Conservation (phyloP, 2,797 vertebrate genomes). For the Babyrousa celebensis region DNA sequence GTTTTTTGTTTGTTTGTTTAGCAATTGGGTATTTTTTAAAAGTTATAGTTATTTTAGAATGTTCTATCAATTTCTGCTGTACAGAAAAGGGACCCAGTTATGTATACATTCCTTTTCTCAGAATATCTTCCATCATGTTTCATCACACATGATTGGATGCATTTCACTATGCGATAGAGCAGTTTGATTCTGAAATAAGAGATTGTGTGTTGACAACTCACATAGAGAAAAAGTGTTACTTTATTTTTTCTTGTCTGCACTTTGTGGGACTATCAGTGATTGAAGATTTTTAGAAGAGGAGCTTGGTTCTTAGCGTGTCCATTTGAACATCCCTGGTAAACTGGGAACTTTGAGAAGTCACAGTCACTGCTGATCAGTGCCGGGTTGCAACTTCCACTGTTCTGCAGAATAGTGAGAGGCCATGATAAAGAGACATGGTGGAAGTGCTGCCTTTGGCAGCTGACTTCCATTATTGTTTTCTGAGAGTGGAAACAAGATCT, state of each 20-base stretch:
- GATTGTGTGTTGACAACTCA: not conserved
- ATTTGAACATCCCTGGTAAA: conserved; percentile 25
- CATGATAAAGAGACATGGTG: not conserved
- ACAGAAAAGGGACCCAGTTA: too few relatives aligned
- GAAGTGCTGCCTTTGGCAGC: not conserved
- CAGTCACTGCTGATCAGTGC: not conserved
- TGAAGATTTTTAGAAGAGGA: not conserved
- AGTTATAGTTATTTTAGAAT: too few relatives aligned
- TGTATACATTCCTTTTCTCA: too few relatives aligned
- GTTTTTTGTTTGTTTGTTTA: too few relatives aligned
- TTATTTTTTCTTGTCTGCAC: not conserved
- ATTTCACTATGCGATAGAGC: too few relatives aligned
- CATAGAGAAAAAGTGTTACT: not conserved
- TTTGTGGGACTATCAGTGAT: not conserved
- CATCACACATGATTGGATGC: too few relatives aligned
- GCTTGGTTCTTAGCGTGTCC: not conserved
- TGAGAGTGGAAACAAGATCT: not conserved
- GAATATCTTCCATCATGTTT: too few relatives aligned
- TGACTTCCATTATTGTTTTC: not conserved
- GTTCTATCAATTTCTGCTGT: too few relatives aligned
- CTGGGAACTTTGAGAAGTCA: not conserved
- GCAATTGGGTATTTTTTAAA: too few relatives aligned
- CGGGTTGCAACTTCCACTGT: not conserved
- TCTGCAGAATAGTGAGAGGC: not conserved
- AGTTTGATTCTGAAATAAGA: not conserved